phyloP scores from a whole-genome alignment of 2,888 invertebrate species.

The Phalera bucephala region DNA sequence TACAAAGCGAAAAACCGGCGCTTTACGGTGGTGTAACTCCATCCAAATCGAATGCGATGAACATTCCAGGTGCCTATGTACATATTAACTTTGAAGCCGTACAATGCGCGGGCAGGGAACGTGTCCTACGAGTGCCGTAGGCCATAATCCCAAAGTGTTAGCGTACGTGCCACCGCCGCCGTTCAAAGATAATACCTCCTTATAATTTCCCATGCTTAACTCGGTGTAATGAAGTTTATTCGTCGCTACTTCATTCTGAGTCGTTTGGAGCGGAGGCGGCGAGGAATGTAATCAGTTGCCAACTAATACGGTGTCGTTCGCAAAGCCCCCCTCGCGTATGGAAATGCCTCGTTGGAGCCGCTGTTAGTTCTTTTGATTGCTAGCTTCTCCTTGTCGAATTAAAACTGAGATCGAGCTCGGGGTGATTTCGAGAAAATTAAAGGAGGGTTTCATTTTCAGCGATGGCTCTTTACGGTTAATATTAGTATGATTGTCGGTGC shows the following conservation, averaged over 20 bases:
- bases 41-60: constrained; percentile 41
- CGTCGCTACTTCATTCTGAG: constrained; percentile 78
- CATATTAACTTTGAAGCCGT: constrained; percentile 44
- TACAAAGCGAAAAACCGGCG: constrained; percentile 54
- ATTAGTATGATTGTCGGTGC: constrained; percentile 71
- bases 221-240: constrained; percentile 81
- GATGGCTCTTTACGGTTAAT: constrained; percentile 66
- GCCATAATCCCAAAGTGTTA: constrained; percentile 65
- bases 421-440: constrained; percentile 76
- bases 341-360: constrained; percentile 75
- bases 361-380: constrained; percentile 81
- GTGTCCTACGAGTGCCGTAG: constrained; percentile 60
- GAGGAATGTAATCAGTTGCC: constrained; percentile 81
- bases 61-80: constrained; percentile 42
- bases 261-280: constrained; percentile 69
- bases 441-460: constrained; percentile 71
- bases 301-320: constrained; percentile 78
- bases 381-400: constrained; percentile 75
- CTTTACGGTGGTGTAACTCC: constrained; percentile 29
- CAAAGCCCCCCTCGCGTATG: constrained; percentile 75
- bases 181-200: constrained; percentile 78
- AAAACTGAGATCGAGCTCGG: constrained; percentile 71
- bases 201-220: constrained; percentile 81
- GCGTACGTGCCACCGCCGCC: constrained; percentile 65
- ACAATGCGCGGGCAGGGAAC: constrained; percentile 48